These are phyloP conservation scores for Rhyacophila brunnea DNA, from an alignment of 1,140 invertebrate genomes.

Conservation along the genomic window DNA sequence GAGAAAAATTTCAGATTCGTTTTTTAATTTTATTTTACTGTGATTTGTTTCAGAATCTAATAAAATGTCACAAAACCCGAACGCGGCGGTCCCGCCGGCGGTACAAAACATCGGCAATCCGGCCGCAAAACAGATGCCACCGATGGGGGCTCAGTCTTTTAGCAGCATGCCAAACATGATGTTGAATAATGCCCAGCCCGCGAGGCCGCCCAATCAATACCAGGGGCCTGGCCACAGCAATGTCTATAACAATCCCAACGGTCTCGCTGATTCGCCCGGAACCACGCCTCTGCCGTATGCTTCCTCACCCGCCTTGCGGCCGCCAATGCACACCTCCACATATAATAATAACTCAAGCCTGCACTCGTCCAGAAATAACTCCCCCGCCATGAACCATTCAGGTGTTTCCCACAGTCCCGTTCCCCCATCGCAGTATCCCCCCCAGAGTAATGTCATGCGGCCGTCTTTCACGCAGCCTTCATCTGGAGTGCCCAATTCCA, in stretches of 20 bases:
- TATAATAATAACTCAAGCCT: conserved; percentile 26
- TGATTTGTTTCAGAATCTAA: too few species aligned
- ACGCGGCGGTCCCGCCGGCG: conserved; percentile 3
- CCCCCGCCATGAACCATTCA: conserved; percentile 27
- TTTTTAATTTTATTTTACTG: background rate
- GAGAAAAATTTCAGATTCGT: background rate
- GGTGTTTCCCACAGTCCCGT: conserved; percentile 10
- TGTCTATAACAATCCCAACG: conserved; percentile 13
- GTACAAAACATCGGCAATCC: conserved; percentile 1
- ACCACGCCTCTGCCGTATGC: conserved; percentile 11
- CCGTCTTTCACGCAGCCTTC: conserved; percentile 2
- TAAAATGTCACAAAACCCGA: conserved; percentile 23
- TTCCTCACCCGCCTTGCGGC: conserved; percentile 12
- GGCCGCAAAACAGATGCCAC: conserved; percentile 6
- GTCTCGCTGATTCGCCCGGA: conserved; percentile 8
- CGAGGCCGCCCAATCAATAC: conserved; percentile 5
- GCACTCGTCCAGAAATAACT: conserved; percentile 32
- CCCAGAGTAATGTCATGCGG: conserved; percentile 1
- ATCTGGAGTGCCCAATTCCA: background rate
- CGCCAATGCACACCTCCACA: conserved; percentile 15
- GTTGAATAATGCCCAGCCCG: conserved; percentile 3
- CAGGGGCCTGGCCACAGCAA: background rate
- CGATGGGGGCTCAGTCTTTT: conserved; percentile 6
- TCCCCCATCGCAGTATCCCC: conserved; percentile 7
- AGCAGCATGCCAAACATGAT: conserved; percentile 9